These are phyloP conservation scores for Zootoca vivipara DNA, from an alignment of 2,113 vertebrate genomes.

Conservation along the genomic window DNA sequence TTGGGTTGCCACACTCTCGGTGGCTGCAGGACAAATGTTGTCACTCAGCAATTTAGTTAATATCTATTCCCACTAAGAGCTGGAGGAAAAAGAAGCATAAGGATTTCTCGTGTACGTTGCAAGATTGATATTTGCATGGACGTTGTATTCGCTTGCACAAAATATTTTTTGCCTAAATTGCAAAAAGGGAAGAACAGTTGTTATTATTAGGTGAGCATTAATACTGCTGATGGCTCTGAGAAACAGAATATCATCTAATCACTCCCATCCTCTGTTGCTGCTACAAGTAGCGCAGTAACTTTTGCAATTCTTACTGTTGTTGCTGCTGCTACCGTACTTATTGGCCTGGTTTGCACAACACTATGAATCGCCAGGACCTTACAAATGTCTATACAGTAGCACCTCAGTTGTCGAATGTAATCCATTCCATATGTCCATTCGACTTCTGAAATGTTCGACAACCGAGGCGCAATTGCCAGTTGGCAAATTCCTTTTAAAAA, in stretches of 20 bases:
- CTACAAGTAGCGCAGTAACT: background rate
- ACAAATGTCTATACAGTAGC: too few species aligned
- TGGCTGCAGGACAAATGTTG: constrained; percentile 63
- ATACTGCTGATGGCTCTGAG: constrained; percentile 35
- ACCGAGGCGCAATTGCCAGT: too few species aligned
- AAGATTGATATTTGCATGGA: constrained; percentile 48
- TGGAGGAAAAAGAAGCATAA: constrained; percentile 58
- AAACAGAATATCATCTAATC: background rate
- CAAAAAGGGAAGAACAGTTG: constrained; percentile 38
- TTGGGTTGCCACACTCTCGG: constrained; percentile 67
- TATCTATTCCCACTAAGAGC: constrained; percentile 67
- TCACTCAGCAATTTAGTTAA: constrained; percentile 64
- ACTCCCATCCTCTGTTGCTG: background rate
- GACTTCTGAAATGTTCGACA: too few species aligned
- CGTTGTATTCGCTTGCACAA: constrained; percentile 46
- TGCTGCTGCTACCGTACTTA: background rate
- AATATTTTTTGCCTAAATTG: constrained; percentile 47
- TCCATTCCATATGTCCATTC: too few species aligned
- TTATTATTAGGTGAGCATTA: constrained; percentile 46
- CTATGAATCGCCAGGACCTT: too few species aligned
- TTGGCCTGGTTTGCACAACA: too few species aligned
- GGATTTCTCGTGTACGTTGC: constrained; percentile 56
- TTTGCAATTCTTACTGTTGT: background rate
- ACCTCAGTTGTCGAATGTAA: too few species aligned
- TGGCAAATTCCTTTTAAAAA: too few species aligned